Conservation (phyloP, 2,888 invertebrate species). For the Clunio marinus region DNA sequence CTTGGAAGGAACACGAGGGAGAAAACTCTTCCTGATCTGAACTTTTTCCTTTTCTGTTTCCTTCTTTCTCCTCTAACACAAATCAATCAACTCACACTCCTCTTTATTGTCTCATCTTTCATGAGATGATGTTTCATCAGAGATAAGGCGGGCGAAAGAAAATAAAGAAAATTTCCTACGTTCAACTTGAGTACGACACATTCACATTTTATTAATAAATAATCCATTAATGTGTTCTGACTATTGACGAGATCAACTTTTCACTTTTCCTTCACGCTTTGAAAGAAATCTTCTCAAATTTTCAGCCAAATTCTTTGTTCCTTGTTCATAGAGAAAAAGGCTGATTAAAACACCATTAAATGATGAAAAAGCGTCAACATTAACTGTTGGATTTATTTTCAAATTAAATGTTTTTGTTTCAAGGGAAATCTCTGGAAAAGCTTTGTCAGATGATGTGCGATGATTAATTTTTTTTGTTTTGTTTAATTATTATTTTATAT, state of each 20-base stretch:
- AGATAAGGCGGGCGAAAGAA: not conserved
- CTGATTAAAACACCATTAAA: too few species aligned
- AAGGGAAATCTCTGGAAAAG: too few species aligned
- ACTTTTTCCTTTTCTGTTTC: not conserved
- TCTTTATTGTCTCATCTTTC: slow-evolving; percentile 23
- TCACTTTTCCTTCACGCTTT: not conserved
- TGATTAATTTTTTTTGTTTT: too few species aligned
- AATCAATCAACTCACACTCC: slow-evolving; percentile 35
- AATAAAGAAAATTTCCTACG: too few species aligned
- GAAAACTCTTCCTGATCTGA: not conserved
- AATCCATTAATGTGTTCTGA: slow-evolving; percentile 37
- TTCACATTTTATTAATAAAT: slow-evolving; percentile 35
- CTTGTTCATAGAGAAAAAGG: too few species aligned
- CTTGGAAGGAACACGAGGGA: not conserved
- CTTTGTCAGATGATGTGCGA: too few species aligned
- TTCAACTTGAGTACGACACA: too few species aligned
- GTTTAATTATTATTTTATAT: too few species aligned
- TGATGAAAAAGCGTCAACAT: too few species aligned
- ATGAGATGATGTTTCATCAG: not conserved
- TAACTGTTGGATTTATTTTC: too few species aligned
- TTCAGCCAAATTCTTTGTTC: too few species aligned
- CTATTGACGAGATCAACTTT: slow-evolving; percentile 1
- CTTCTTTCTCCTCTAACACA: not conserved
- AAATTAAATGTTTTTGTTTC: too few species aligned
- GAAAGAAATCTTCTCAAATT: not conserved